Evolutionary conservation across 2,888 invertebrate species (phyloP).

Genomic region (Polydrusus tereticollis): DNA sequence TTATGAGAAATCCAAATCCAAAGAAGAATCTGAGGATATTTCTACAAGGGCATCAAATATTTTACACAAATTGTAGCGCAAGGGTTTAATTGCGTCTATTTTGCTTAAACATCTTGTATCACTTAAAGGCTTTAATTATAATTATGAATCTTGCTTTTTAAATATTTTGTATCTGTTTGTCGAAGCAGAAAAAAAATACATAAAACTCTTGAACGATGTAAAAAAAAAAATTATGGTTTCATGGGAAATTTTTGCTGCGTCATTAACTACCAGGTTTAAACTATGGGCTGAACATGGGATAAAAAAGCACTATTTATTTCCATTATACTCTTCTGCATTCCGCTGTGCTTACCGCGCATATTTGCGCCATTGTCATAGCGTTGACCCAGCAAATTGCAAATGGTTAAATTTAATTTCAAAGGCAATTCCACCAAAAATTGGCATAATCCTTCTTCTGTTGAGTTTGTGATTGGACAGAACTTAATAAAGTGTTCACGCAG

Average conservation of each 20-base stretch:
- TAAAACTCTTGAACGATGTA: constrained; percentile 45
- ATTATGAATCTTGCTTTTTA: not conserved
- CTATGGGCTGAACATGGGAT: constrained; percentile 55
- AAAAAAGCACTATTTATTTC: constrained; percentile 53
- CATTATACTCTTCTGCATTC: constrained; percentile 54
- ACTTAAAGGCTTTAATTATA: not conserved
- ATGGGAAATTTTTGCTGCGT: constrained; percentile 51
- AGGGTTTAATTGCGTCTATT: not conserved
- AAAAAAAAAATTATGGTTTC: constrained; percentile 48
- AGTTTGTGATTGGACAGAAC: constrained; percentile 45
- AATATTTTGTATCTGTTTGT: not conserved
- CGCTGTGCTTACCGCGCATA: constrained; percentile 55
- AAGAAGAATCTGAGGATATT: not conserved
- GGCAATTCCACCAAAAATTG: constrained; percentile 46
- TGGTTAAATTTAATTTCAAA: constrained; percentile 41
- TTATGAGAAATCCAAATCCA: constrained; percentile 37
- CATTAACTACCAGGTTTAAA: constrained; percentile 57
- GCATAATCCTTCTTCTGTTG: constrained; percentile 50
- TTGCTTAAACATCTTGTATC: not conserved
- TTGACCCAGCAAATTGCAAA: constrained; percentile 52
- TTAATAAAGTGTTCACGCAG: constrained; percentile 49
- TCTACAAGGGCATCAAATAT: not conserved
- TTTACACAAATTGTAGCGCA: not conserved
- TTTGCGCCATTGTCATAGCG: constrained; percentile 57
- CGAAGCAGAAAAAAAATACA: constrained; percentile 52